Conservation (phyloP, 2,797 vertebrate genomes). For the Chloroceryle inda region DNA sequence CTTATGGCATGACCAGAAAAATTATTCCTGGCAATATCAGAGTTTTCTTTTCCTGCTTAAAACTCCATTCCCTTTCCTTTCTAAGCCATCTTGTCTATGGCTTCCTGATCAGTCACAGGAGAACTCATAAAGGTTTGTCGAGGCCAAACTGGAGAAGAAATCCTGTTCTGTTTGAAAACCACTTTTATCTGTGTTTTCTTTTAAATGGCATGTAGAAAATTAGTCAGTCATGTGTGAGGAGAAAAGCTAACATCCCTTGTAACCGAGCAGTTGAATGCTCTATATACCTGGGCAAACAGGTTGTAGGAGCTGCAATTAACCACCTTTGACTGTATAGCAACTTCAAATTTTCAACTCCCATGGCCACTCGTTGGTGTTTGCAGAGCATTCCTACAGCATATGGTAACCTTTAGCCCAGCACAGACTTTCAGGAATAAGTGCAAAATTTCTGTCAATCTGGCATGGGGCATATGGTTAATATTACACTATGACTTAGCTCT, state of each 20-base stretch:
- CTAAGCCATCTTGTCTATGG: not conserved
- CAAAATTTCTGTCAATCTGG: not conserved
- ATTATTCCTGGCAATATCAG: not conserved
- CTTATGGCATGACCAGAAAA: not conserved
- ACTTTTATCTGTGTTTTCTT: constrained; percentile 2
- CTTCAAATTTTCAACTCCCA: constrained; percentile 34
- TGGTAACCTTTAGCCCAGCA: constrained; percentile 39
- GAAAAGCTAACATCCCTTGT: constrained; percentile 46
- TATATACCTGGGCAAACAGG: constrained; percentile 27
- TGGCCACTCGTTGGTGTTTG: not conserved
- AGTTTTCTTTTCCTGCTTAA: not conserved
- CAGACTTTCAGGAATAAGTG: not conserved
- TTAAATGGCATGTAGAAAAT: constrained; percentile 26
- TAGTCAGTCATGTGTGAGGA: constrained; percentile 4
- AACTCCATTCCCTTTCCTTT: not conserved
- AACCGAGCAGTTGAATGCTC: constrained; percentile 33
- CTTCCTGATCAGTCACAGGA: not conserved
- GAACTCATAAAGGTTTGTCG: not conserved
- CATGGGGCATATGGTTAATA: constrained; percentile 28
- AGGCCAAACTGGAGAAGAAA: not conserved
- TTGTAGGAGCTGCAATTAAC: constrained; percentile 60
- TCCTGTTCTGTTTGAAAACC: not conserved
- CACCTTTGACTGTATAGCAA: not conserved
- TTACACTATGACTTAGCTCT: not conserved
- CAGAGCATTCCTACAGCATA: constrained; percentile 51